These are phyloP conservation scores for Furcula furcula DNA, from an alignment of 2,888 invertebrate genomes.

Conservation along the genomic window DNA sequence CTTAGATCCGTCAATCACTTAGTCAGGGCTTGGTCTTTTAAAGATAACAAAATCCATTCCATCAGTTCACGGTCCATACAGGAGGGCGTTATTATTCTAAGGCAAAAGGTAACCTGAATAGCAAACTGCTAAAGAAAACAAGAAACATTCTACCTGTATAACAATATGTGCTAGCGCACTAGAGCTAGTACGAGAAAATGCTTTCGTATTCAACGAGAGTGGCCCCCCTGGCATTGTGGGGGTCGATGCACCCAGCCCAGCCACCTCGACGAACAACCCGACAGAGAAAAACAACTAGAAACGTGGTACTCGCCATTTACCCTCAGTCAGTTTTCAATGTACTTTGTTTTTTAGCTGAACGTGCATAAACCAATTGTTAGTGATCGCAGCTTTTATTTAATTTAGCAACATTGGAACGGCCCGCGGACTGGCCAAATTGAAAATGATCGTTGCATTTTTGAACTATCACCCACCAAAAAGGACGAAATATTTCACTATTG, in stretches of 20 bases:
- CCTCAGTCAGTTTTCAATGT: constrained; percentile 18
- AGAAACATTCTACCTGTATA: constrained; percentile 19
- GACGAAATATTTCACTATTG: too few species aligned
- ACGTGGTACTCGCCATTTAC: constrained; percentile 15
- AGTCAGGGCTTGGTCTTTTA: too few species aligned
- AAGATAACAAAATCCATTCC: too few species aligned
- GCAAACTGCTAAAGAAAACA: constrained; percentile 24
- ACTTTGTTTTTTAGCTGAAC: constrained; percentile 19
- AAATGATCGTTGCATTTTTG: too few species aligned
- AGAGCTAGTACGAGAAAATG: constrained; percentile 42
- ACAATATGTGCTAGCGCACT: constrained; percentile 26
- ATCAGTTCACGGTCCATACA: too few species aligned
- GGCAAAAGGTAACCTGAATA: constrained; percentile 18
- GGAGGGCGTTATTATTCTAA: too few species aligned
- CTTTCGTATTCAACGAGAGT: constrained; percentile 44
- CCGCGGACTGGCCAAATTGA: neutral
- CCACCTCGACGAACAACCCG: constrained; percentile 18
- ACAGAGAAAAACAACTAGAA: constrained; percentile 45
- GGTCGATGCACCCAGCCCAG: constrained; percentile 27
- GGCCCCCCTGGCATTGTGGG: constrained; percentile 27
- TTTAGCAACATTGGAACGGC: neutral
- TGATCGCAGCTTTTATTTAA: constrained; percentile 19
- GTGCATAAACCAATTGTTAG: constrained; percentile 13
- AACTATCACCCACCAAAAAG: too few species aligned
- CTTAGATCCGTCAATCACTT: too few species aligned